Evolutionary conservation across 2,888 invertebrate species (phyloP).

Genomic region (Cheiracanthium punctorium): DNA sequence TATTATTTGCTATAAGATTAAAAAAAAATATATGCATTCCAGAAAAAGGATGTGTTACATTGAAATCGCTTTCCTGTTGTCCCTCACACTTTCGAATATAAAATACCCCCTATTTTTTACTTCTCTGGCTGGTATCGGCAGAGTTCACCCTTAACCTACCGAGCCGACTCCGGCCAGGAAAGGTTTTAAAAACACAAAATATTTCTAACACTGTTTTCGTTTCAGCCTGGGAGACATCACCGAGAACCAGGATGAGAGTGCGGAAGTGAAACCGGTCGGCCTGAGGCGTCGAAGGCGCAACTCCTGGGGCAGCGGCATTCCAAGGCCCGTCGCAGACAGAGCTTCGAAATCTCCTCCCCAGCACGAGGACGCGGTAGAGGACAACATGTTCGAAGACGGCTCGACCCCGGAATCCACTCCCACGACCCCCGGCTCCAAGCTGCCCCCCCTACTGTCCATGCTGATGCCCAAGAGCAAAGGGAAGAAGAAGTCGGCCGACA

Average conservation of each 20-base stretch:
- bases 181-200: no score
- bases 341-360: slow-evolving; percentile 55
- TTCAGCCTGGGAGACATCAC: slow-evolving; percentile 55
- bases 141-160: no score
- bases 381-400: slow-evolving; percentile 55
- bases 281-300: slow-evolving; percentile 35
- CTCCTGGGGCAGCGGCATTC: slow-evolving; percentile 68
- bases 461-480: slow-evolving; percentile 56
- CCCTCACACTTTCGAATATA: no score
- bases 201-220: neutral
- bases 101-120: no score
- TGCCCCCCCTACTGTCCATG: slow-evolving; percentile 64
- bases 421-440: slow-evolving; percentile 47
- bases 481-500: slow-evolving; percentile 39
- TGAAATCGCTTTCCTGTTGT: no score
- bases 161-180: no score
- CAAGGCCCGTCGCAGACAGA: slow-evolving; percentile 48
- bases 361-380: slow-evolving; percentile 22
- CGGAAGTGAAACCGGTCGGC: slow-evolving; percentile 44
- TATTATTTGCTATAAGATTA: no score
- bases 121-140: no score
- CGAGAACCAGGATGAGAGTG: slow-evolving; percentile 56
- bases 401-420: slow-evolving; percentile 49
- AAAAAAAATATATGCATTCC: no score
- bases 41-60: no score